Conservation (phyloP, 2,797 vertebrate genomes). For the Smutsia gigantea region DNA sequence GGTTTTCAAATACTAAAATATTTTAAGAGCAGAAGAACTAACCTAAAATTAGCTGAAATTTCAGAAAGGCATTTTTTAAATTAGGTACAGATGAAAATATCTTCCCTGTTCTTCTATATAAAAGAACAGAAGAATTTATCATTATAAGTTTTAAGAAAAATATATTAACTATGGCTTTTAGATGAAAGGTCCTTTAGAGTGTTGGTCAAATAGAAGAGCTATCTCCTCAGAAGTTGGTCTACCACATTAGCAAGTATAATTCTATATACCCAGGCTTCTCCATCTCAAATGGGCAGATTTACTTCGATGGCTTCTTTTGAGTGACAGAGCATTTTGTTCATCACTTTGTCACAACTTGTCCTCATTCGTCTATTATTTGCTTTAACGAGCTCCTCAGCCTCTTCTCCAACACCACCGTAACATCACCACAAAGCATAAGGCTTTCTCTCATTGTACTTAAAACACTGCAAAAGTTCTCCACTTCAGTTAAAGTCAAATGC, state of each 20-base stretch:
- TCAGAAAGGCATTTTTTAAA: neutral
- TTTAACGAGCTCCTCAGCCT: neutral
- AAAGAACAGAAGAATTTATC: neutral
- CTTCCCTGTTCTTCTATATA: neutral
- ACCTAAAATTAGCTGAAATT: slow-evolving; percentile 9
- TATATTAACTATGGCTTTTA: neutral
- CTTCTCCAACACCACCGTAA: neutral
- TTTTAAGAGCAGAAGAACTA: neutral
- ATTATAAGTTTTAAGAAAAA: neutral
- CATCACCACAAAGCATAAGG: neutral
- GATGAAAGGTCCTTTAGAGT: neutral
- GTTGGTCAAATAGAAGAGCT: neutral
- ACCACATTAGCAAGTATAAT: neutral
- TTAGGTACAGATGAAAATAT: neutral
- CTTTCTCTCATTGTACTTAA: neutral
- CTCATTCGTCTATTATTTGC: neutral
- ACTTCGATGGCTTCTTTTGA: neutral
- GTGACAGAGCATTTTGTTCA: neutral
- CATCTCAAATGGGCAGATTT: neutral
- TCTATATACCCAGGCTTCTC: neutral
- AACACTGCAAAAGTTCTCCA: neutral
- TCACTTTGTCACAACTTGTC: neutral
- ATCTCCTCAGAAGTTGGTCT: neutral
- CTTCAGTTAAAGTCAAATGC: neutral
- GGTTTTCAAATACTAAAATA: neutral